These are phyloP conservation scores for Eira barbara DNA, from an alignment of 2,113 vertebrate genomes.

Conservation along the genomic window DNA sequence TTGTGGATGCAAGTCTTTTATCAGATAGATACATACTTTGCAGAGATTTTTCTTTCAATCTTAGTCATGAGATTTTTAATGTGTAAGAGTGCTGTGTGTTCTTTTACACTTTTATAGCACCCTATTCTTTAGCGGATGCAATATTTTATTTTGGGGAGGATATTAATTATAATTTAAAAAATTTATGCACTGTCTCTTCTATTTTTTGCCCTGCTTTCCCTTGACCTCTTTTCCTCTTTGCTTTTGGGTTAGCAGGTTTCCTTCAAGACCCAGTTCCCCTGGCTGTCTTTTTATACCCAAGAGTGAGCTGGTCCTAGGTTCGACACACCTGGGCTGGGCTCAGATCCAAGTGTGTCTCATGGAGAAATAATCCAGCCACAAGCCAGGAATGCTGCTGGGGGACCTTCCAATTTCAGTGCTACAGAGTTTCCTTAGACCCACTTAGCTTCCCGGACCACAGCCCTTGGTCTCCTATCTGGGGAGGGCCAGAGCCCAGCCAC, in stretches of 20 bases:
- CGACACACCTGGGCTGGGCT: background rate
- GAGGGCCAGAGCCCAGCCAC: background rate
- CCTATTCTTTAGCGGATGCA: background rate
- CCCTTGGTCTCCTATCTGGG: too few species aligned
- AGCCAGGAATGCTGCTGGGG: background rate
- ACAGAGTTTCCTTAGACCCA: too few species aligned
- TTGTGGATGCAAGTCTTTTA: background rate
- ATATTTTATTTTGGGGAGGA: background rate
- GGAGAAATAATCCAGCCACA: background rate
- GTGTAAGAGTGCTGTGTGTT: background rate
- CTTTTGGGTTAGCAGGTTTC: background rate
- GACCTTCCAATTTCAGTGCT: too few species aligned
- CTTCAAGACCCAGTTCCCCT: background rate
- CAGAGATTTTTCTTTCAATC: background rate
- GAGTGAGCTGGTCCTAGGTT: background rate
- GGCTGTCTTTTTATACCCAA: background rate
- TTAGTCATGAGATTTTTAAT: background rate
- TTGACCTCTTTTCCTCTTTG: background rate
- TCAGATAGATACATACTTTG: background rate
- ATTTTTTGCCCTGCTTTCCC: background rate
- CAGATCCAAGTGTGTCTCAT: fast-evolving
- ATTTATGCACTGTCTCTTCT: background rate
- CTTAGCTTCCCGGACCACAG: background rate
- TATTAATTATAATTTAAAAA: background rate
- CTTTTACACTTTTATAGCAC: background rate